Conservation (phyloP, 2,888 invertebrate species). For the Busseola fusca region DNA sequence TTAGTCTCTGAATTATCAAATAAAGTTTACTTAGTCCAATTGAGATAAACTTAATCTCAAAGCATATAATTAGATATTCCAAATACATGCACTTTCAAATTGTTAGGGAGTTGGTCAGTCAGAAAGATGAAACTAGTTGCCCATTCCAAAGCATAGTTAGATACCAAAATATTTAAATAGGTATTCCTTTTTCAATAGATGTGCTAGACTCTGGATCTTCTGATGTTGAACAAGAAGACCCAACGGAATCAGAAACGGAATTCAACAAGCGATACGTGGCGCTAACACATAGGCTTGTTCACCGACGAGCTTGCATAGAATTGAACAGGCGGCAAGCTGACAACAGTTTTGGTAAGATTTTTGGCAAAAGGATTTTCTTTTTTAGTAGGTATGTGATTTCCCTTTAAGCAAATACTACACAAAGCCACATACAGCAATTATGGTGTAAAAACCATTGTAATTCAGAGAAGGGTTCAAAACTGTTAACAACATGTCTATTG, state of each 20-base stretch:
- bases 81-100: neutral
- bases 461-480: neutral
- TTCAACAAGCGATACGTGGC: slow-evolving; percentile 96
- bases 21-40: neutral
- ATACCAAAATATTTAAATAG: neutral
- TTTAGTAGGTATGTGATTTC: accelerated
- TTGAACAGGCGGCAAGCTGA: slow-evolving; percentile 95
- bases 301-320: slow-evolving; percentile 96
- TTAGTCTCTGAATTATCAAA: neutral
- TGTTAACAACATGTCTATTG: neutral
- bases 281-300: slow-evolving; percentile 96
- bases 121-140: neutral
- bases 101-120: neutral
- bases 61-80: no score
- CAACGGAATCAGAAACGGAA: slow-evolving; percentile 94
- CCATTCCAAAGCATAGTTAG: neutral
- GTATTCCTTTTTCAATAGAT: slow-evolving; percentile 65
- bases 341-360: slow-evolving; percentile 93
- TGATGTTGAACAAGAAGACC: slow-evolving; percentile 78
- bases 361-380: neutral
- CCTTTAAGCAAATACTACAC: neutral
- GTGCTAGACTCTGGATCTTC: slow-evolving; percentile 66
- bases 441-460: neutral
- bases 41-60: neutral
- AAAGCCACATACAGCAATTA: slow-evolving; percentile 19